phyloP scores from a whole-genome alignment of 1,140 invertebrate genomes.

The Helicoverpa zea region DNA sequence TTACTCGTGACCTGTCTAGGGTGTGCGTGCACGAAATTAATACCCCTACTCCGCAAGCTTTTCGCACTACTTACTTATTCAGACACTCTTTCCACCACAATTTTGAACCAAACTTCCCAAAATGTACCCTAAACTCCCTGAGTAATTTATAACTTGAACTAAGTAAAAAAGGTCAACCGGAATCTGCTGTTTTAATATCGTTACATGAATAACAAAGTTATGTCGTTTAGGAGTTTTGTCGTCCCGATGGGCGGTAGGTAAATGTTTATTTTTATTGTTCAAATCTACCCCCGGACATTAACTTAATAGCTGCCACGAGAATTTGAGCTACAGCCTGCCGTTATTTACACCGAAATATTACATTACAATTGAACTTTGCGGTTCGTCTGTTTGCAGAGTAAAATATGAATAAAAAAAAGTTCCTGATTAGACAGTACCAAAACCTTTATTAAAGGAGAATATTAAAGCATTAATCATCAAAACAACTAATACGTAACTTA shows the following conservation, averaged over 20 bases:
- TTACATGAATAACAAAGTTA: conserved; percentile 70
- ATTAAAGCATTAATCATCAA: conserved; percentile 17
- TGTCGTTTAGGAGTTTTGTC: conserved; percentile 69
- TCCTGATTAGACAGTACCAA: background rate
- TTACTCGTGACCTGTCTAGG: conserved; percentile 5
- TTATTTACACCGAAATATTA: conserved; percentile 59
- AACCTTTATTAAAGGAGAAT: background rate
- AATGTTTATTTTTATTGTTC: conserved; percentile 81
- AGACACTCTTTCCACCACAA: background rate
- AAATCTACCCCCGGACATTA: conserved; percentile 76
- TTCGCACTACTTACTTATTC: conserved; percentile 13
- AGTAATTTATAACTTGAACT: conserved; percentile 51
- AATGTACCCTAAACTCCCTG: conserved; percentile 10
- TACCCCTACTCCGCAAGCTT: conserved; percentile 2
- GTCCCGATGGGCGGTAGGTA: conserved; percentile 61
- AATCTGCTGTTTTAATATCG: conserved; percentile 62
- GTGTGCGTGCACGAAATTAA: conserved; percentile 42
- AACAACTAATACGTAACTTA: background rate
- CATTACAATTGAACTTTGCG: background rate
- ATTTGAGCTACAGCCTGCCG: conserved; percentile 62
- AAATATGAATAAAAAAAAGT: conserved; percentile 1
- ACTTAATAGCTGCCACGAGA: conserved; percentile 74
- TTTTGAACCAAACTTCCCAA: conserved; percentile 12
- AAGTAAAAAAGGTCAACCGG: conserved; percentile 50
- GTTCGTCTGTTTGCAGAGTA: background rate